Evolutionary conservation across 2,888 invertebrate species (phyloP), one percentile per base, ranked within the genome.

Genomic region (Sisyra nigra): DNA sequence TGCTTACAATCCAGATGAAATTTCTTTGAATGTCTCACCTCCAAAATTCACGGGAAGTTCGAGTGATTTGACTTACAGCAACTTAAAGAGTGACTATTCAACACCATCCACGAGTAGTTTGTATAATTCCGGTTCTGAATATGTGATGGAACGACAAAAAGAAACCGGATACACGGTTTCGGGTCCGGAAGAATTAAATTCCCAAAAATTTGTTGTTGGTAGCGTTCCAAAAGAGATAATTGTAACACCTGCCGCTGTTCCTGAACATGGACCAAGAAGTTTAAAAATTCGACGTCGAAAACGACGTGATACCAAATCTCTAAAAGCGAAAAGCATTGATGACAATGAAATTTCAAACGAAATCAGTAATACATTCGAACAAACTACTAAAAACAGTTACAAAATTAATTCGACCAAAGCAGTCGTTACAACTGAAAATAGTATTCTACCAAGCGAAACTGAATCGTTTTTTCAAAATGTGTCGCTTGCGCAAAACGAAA

Each of bases 201-300:
- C 67, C 31, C 66, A 62, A 29, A 40, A 77, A 54, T 79, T 78
- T 56, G 77, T 79, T 0, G 78, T 78, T 2, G 78, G 77, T 1
- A 77, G 69, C 51, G 64, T 76, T 1, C 74, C 76, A 0, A 74
- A 76, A 54, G 74, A 75, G 46, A 52, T 48, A 45, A 61, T 67
- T 24, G 68, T 62, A 2, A 72, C 73, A 2, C 71, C 74, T 1
- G 72, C 68, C 3, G 67, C 71, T 4, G 75, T 76, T 3, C 76
- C 76, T 1, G 76, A 76, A 58, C 76, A 76, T 55, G 76, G 76
- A 1, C 77, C 76, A 1, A 61, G 76, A 52, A 68, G 52, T 43
- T 47, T 58, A 7, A 52, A 52, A 46, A 34, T 49, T 6, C 46
- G 54, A 45, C 50, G 50, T 40, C 49, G 50, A 17, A 47, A 52